Evolutionary conservation across 2,797 vertebrate genomes (phyloP), one percentile per base, ranked within the genome.

Genomic region (Diplodus puntazzo): DNA sequence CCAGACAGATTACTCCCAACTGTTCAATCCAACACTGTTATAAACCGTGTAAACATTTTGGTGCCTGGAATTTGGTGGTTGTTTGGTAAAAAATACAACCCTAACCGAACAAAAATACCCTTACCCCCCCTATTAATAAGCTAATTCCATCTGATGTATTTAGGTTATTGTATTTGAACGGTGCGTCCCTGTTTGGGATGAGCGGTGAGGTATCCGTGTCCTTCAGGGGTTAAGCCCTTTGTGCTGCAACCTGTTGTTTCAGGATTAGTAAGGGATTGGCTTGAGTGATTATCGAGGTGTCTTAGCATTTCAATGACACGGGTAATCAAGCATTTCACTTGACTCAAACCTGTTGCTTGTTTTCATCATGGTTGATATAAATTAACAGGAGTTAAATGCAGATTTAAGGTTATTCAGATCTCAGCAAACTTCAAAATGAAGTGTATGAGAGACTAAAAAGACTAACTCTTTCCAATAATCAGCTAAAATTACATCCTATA

Each of bases 201-300:
- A n/a, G 30, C 23, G 0, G n/a, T 21, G 21, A 17, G 3, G 52
- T 67, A 52, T 83, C 72, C 39, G 13, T 86, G 87, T 83, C 87
- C 82, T 87, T 88, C 82, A 86, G 21, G 57, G 57, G 46, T 80
- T 90, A 91, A 92, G 60, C 88, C 73, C 80, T 86, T 79, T 90
- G 84, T 91, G 77, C 70, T 62, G 65, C 64, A 68, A 88, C 69
- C 78, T 84, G 81, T 87, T 90, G 87, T 83, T 73, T 83, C 52
- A 90, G 89, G 92, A 94, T 94, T 94, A 94, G 65, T 64, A 73
- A 59, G 69, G 88, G 90, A 92, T 92, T 86, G 86, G 52, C 65
- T 69, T 79, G 59, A 84, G 79, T 87, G 82, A 89, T 91, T 88
- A 92, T 81, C 77, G 77, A 70, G 75, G 73, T 87, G 83, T 86